Percentiles rank a stretch among this genome's conserved stretches.
phyloP scores from a whole-genome alignment of 2,797 vertebrate genomes.

The Channallabes apus region DNA sequence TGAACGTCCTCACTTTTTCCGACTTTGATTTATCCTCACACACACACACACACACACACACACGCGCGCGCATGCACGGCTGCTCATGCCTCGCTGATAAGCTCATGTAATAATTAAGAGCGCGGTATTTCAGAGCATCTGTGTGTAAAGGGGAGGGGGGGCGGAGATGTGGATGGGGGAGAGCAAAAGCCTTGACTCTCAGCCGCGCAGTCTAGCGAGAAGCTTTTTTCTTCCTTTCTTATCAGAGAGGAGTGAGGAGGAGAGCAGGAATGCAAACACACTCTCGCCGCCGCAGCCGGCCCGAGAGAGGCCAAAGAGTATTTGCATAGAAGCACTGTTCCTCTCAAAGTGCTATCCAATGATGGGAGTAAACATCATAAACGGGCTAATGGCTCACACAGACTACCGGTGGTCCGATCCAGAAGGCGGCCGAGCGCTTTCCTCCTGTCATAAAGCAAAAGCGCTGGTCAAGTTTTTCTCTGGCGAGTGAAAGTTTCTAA shows the following conservation, averaged over 20 bases:
- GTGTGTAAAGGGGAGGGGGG: constrained; percentile 19
- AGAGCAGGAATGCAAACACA: constrained; percentile 58
- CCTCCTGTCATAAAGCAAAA: constrained; percentile 36
- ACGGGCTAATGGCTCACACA: constrained; percentile 49
- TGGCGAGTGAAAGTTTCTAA: constrained; percentile 26
- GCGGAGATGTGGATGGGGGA: constrained; percentile 51
- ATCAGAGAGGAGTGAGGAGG: constrained; percentile 60
- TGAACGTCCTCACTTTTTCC: constrained; percentile 1
- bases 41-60: constrained; percentile 16
- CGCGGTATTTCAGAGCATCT: constrained; percentile 67
- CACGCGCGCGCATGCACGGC: constrained; percentile 29
- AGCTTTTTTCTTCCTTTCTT: constrained; percentile 41
- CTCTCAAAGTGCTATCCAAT: constrained; percentile 53
- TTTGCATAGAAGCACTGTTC: constrained; percentile 52
- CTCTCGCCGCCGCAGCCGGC: constrained; percentile 27
- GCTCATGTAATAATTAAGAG: constrained; percentile 76
- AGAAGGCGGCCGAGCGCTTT: constrained; percentile 3
- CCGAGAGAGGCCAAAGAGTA: constrained; percentile 50
- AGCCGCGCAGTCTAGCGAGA: constrained; percentile 22
- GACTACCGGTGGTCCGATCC: constrained; percentile 45
- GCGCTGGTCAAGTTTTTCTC: constrained; percentile 31
- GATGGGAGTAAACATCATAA: constrained; percentile 57
- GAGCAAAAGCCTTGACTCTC: constrained; percentile 75
- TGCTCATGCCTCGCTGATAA: constrained; percentile 64
- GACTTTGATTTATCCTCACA: constrained; percentile 16